A percentile compares a stretch with the other conserved stretches of the same genome.
These are phyloP conservation scores for Eulithis prunata DNA, from an alignment of 2,888 invertebrate genomes.

Conservation along the genomic window DNA sequence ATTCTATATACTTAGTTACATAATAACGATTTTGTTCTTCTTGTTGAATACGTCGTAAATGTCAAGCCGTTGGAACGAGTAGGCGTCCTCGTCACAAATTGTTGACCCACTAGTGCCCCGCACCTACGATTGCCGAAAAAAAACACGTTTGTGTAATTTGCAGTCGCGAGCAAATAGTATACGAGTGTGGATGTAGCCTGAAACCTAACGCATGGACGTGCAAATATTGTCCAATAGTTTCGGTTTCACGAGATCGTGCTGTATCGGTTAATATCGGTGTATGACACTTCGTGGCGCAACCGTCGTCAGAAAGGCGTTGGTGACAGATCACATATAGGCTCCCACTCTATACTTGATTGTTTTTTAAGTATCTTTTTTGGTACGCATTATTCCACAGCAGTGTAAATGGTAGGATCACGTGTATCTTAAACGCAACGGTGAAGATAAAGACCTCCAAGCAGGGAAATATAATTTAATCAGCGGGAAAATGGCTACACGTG, in stretches of 20 bases:
- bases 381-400: no score
- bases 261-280: constrained; percentile 37
- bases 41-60: constrained; percentile 48
- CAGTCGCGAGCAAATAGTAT: constrained; percentile 37
- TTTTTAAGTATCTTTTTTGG: no score
- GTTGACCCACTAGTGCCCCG: constrained; percentile 53
- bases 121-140: constrained; percentile 45
- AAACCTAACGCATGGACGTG: constrained; percentile 49
- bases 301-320: not conserved
- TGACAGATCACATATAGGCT: no score
- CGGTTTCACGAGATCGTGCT: constrained; percentile 43
- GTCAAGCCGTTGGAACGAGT: constrained; percentile 48
- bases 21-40: constrained; percentile 37
- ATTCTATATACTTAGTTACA: constrained; percentile 34
- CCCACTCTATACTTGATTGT: no score
- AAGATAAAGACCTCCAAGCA: no score
- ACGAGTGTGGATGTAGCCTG: constrained; percentile 45
- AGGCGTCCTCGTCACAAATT: constrained; percentile 61
- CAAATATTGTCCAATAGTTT: constrained; percentile 38
- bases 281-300: constrained; percentile 27
- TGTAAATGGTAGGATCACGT: no score
- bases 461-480: no score
- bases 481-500: no score
- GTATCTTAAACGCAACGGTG: no score
- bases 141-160: constrained; percentile 51